Base-by-base conservation (phyloP, 1,140 invertebrate species). In the Bombus waltoni region DNA sequence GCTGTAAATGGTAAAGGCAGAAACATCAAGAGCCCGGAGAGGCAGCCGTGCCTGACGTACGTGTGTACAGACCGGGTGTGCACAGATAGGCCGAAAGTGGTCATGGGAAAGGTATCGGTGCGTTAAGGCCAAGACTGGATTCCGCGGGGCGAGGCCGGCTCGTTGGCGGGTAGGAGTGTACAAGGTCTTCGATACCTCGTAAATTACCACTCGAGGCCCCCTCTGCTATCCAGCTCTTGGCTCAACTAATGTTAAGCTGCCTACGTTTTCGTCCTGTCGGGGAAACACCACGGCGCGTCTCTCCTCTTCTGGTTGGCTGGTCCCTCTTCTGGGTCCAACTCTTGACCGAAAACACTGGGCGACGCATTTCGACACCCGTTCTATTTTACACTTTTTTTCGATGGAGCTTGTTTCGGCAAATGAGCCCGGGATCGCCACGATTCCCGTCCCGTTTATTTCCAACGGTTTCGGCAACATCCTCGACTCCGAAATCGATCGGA, bases 171-270 rank as follows among this genome's bases (percentile, higher is more conserved):
- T 94, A 93, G 93, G 94, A 95, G 94, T 94, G 93, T 95, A 95
- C 94, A 95, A 95, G 94, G 94, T 94, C 94, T 95, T 95, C 94
- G 93, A 94, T 95, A 95, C 94, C 94, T 95, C 94, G 93, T 95
- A 95, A 95, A 95, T 95, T 95, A 95, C 93, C 93, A 87, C 92
- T 91, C 90, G 85, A 84, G 82, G 78, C 59, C 88, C 84, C 86
- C 87, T 84, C 86, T 68, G 85, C 87, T 86, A 80, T 89, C 90
- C 87, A 85, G 59, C 81, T 86, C 88, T 85, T 32, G 78, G 77
- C 68, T 85, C 78, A 79, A 76, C 81, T 91, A 85, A 88, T 84
- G 83, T 89, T 88, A 86, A 81, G 77, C 83, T 90, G 90, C 85
- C 87, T 90, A 89, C 88, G 81, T 91, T 91, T 91, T 91, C 90